These are phyloP conservation scores for Linepithema humile DNA, from an alignment of 1,140 invertebrate genomes.

Conservation along the genomic window DNA sequence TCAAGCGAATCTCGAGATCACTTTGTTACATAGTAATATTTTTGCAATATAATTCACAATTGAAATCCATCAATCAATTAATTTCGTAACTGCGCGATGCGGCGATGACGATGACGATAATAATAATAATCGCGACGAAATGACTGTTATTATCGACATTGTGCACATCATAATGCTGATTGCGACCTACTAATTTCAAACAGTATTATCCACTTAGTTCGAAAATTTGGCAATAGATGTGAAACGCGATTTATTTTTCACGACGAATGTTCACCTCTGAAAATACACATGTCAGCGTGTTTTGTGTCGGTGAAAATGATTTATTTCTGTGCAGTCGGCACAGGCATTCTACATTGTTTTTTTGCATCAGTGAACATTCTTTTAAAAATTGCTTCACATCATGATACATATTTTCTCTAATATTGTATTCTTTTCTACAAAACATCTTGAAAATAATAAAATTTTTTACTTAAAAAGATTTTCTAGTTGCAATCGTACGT, in stretches of 20 bases:
- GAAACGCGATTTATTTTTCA: not conserved
- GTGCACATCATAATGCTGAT: conserved; percentile 5
- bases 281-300: not conserved
- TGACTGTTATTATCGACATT: conserved; percentile 18
- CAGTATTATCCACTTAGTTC: not conserved
- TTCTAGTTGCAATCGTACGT: not conserved
- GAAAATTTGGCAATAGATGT: not conserved
- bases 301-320: not conserved
- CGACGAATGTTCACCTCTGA: not conserved
- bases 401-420: not conserved
- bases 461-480: not conserved
- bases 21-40: conserved; percentile 23
- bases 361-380: not conserved
- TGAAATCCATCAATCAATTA: conserved; percentile 39
- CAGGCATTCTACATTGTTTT: not conserved
- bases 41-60: conserved; percentile 13
- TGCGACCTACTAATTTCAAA: not conserved
- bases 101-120: not conserved
- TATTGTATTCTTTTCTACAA: not conserved
- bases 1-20: conserved; percentile 34
- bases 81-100: conserved; percentile 2
- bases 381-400: not conserved
- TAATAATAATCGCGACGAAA: conserved; percentile 20
- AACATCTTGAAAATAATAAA: not conserved
- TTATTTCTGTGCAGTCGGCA: not conserved